phyloP scores from a whole-genome alignment of 1,140 invertebrate species.

The Megalopta genalis region DNA sequence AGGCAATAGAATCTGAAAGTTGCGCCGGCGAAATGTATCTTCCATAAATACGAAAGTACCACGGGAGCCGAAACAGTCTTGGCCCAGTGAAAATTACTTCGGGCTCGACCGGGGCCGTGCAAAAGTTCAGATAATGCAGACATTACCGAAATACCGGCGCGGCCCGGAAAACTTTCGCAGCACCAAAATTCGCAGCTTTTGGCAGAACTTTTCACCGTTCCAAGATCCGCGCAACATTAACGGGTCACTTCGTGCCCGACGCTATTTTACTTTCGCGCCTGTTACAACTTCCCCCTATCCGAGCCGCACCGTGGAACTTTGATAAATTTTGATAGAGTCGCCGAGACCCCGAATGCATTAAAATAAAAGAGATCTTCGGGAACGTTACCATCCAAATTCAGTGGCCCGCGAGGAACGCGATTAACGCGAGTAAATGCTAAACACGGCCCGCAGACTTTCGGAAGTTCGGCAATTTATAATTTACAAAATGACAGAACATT shows the following conservation, averaged over 20 bases:
- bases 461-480: background rate
- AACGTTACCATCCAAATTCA: background rate
- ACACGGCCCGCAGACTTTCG: background rate
- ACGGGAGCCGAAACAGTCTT: slow-evolving; percentile 21
- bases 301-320: background rate
- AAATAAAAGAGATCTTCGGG: slow-evolving; percentile 1
- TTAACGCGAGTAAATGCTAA: background rate
- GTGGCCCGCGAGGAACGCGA: background rate
- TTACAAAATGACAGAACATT: background rate
- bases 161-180: background rate
- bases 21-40: background rate
- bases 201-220: slow-evolving; percentile 22
- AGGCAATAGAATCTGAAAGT: background rate
- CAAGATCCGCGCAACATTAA: slow-evolving; percentile 32
- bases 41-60: slow-evolving; percentile 1
- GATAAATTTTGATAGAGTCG: slow-evolving; percentile 23
- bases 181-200: slow-evolving; percentile 23
- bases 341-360: background rate
- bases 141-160: slow-evolving; percentile 30
- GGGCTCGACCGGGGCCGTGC: background rate
- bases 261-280: slow-evolving; percentile 13
- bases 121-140: slow-evolving; percentile 30
- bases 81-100: slow-evolving; percentile 19
- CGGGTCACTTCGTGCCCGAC: slow-evolving; percentile 15
- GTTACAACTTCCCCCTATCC: background rate